Evolutionary conservation across 2,113 vertebrate species (phyloP).

Genomic region (Pipa parva): DNA sequence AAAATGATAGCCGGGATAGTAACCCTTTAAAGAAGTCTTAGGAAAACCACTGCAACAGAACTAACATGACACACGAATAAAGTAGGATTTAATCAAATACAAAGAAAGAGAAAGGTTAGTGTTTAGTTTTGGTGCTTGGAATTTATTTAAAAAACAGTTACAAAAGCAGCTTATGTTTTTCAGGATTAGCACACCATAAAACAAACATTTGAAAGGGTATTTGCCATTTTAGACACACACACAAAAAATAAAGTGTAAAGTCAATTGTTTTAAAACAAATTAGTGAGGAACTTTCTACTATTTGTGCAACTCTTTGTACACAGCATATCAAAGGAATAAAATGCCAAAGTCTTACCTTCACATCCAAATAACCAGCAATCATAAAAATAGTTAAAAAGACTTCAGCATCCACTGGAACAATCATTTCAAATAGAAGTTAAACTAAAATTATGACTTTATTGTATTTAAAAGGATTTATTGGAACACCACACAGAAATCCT

Average conservation of each 20-base stretch:
- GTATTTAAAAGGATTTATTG: neutral
- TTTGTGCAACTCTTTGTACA: neutral
- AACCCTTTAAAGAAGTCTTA: no score
- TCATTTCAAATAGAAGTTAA: no score
- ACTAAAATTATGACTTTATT: no score
- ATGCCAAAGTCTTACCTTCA: neutral
- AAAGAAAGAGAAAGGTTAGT: no score
- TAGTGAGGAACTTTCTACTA: neutral
- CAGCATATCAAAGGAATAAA: neutral
- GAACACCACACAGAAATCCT: neutral
- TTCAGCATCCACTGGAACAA: neutral
- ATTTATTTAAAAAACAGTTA: constrained; percentile 57
- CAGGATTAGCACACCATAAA: constrained; percentile 52
- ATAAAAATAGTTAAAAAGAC: neutral
- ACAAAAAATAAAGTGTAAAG: no score
- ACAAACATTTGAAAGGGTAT: constrained; percentile 26
- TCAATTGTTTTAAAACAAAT: neutral
- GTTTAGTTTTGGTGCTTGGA: constrained; percentile 51
- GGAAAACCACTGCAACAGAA: no score
- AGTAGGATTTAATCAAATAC: no score
- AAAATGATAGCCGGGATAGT: no score
- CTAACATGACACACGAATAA: no score
- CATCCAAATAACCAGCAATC: neutral
- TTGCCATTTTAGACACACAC: neutral
- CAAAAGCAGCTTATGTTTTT: constrained; percentile 61